Base-by-base conservation (phyloP, 1,140 invertebrate genomes). In the Liolophura sinensis region DNA sequence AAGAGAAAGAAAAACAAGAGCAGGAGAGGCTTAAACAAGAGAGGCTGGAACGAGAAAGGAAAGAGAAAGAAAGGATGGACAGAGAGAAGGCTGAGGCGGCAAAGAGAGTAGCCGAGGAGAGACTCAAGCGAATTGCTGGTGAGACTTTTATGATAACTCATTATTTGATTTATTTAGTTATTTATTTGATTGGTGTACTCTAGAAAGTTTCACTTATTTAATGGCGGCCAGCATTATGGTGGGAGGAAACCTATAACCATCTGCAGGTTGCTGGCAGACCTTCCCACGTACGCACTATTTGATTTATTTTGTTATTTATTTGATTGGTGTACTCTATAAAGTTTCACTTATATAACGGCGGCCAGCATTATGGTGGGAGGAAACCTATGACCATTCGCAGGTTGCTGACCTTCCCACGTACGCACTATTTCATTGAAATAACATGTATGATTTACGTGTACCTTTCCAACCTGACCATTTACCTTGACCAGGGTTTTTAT, bases 51-150 rank as follows among this genome's bases (percentile, higher is more conserved):
- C 22, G 62, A 61, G 56, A 16, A 20, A 65, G 48, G 48, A 66
- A 47, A 62, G 60, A 24, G 47, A 66, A 1, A 47, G 22, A 68
- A 60, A 25, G 70, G 78, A 58, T 20, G 74, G 16, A 61, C 69
- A 16, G 75, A 72, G 25, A 75, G 51, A 52, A 63, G 75, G 59
- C 63, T 63, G 72, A 73, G 22, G 51, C 72, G 55, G 72, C 73
- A 3, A 62, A 62, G 47, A 64, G 48, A 59, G 48, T 68, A 57
- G 76, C 73, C 16, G 72, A 78, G 52, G 74, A 74, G 27, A 74
- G 73, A 71, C 49, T 75, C 1, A 62, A 66, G 20, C 31, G 67
- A 16, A 65, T 76, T 16, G 64, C 71, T 27, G 69, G 74, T 76
- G 67, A 64, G 60, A 16, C 31, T 14, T 56, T 20, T 25, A 60